Evolutionary conservation across 2,797 vertebrate genomes (phyloP), one percentile per base, ranked within the genome.

Genomic region (Diplodus sargus): DNA sequence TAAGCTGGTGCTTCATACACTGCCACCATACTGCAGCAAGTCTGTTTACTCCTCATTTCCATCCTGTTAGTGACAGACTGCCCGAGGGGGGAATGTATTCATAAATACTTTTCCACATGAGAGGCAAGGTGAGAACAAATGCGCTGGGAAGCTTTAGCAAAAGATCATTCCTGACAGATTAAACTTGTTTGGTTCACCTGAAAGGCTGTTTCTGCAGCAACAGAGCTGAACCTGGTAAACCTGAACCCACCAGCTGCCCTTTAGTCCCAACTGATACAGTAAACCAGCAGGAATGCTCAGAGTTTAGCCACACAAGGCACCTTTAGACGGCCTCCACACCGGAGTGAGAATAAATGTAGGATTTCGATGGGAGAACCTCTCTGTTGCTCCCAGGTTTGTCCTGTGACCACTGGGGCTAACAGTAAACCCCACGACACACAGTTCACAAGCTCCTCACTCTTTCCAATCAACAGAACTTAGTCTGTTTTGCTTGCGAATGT

Each of bases 401-500:
- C 89, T 72, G 87, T 82, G 81, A 94, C 94, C 93, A 61, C 93
- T 78, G 79, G 89, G 86, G 88, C 91, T 88, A 91, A 93, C 89
- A 91, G 91, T 90, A 92, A 95, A 94, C 92, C 91, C 92, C 88
- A 90, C 93, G 92, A 94, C 94, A 93, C 92, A 87, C 90, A 87
- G 90, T 94, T 94, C 93, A 95, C 95, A 95, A 91, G 93, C 94
- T 93, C 91, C 94, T 94, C 93, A 95, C 94, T 95, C 94, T 95
- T 93, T 90, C 92, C 90, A 92, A 94, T 94, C 94, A 95, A 95
- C 95, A 96, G 94, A 93, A 94, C 93, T 85, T 70, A 74, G 91
- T 95, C 95, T 95, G 95, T 96, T 92, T 95, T 91, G 91, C 92
- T 89, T 91, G 89, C 73, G 87, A 92, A 90, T 93, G 92, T 94